phyloP scores from a whole-genome alignment of 1,140 invertebrate genomes.

The Zeugodacus cucurbitae region DNA sequence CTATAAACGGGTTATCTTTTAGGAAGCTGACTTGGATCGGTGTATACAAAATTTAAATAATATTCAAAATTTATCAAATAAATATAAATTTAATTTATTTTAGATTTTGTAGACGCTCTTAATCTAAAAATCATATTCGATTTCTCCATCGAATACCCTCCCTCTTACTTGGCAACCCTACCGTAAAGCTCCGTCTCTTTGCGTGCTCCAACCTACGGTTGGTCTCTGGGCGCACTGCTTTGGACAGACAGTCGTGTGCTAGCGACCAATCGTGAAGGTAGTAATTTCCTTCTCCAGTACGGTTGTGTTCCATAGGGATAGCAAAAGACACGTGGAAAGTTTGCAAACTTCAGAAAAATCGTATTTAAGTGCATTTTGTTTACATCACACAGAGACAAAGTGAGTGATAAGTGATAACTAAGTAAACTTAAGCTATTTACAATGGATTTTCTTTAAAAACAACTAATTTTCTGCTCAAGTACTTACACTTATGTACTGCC shows the following conservation, averaged over 20 bases:
- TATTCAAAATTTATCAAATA: too few relatives aligned
- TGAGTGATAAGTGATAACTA: conserved; percentile 3
- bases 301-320: conserved; percentile 20
- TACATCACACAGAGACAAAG: neutral
- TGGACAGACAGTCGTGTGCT: conserved; percentile 20
- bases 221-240: neutral
- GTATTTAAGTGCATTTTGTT: neutral
- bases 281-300: conserved; percentile 15
- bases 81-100: too few relatives aligned
- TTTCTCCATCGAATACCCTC: neutral
- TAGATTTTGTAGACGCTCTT: too few relatives aligned
- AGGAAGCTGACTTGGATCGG: too few relatives aligned
- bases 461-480: neutral
- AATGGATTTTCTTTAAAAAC: neutral
- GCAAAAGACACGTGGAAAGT: conserved; percentile 1
- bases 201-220: neutral
- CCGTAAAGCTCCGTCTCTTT: neutral
- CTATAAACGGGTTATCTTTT: too few relatives aligned
- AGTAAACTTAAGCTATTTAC: neutral
- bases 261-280: conserved; percentile 33
- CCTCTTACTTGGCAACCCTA: neutral
- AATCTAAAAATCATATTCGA: too few relatives aligned
- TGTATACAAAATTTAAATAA: too few relatives aligned
- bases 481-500: neutral
- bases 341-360: neutral